phyloP scores from a whole-genome alignment of 2,888 invertebrate species.

The Macroteleia sp. region DNA sequence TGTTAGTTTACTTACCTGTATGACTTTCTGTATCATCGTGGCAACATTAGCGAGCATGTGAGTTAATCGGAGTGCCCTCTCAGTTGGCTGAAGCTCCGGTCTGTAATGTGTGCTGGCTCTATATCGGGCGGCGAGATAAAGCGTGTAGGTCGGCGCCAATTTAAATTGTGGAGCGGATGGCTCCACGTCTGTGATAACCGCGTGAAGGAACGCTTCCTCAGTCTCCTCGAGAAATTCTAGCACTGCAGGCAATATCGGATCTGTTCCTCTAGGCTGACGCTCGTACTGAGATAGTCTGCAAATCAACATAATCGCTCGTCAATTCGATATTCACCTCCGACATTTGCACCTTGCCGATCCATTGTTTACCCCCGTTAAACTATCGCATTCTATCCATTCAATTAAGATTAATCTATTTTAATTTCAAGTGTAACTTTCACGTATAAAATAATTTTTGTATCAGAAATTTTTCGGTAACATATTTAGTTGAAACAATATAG shows the following conservation, averaged over 20 bases:
- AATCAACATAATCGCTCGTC: slow-evolving; percentile 35
- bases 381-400: neutral
- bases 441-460: too few relatives aligned
- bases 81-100: slow-evolving; percentile 95
- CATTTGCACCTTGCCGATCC: slow-evolving; percentile 29
- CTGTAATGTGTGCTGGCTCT: slow-evolving; percentile 97
- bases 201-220: slow-evolving; percentile 95
- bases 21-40: slow-evolving; percentile 92
- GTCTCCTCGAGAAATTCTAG: slow-evolving; percentile 97
- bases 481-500: too few relatives aligned
- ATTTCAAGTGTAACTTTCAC: too few relatives aligned
- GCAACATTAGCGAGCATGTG: slow-evolving; percentile 96
- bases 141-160: slow-evolving; percentile 97
- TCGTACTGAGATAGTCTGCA: slow-evolving; percentile 84
- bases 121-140: slow-evolving; percentile 97
- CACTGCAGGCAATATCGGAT: slow-evolving; percentile 96
- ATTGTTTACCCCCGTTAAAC: slow-evolving; percentile 12
- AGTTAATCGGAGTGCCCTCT: slow-evolving; percentile 95
- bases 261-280: slow-evolving; percentile 89
- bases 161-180: slow-evolving; percentile 96
- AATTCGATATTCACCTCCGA: slow-evolving; percentile 38
- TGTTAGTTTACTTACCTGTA: too few relatives aligned
- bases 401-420: neutral
- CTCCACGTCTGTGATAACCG: slow-evolving; percentile 94
- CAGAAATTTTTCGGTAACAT: too few relatives aligned